A percentile compares a stretch with the other conserved stretches of the same genome.
These are phyloP conservation scores for Sclerurus mexicanus DNA, from an alignment of 2,113 vertebrate species.

Conservation along the genomic window DNA sequence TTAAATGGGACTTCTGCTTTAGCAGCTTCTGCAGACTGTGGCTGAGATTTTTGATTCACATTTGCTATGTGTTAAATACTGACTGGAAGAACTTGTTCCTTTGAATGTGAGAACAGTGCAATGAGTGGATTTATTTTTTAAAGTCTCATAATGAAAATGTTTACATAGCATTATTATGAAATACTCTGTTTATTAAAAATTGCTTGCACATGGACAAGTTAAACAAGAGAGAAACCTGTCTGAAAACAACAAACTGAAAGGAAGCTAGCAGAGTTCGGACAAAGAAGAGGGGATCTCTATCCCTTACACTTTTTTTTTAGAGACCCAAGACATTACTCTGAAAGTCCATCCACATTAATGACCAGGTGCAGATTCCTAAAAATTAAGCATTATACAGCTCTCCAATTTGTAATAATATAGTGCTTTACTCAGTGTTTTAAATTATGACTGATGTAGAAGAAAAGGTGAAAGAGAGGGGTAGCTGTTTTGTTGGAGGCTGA, in stretches of 20 bases:
- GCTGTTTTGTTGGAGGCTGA: neutral
- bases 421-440: neutral
- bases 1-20: neutral
- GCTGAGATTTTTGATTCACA: neutral
- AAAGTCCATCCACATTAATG: neutral
- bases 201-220: neutral
- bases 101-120: neutral
- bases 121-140: neutral
- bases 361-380: neutral
- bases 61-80: neutral
- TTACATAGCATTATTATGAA: neutral
- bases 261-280: neutral
- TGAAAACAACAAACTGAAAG: neutral
- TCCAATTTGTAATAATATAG: neutral
- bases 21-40: neutral
- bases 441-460: neutral
- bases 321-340: neutral
- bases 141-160: neutral
- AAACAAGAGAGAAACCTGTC: neutral
- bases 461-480: neutral
- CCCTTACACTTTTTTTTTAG: rapidly evolving
- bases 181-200: neutral
- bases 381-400: neutral
- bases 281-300: neutral
- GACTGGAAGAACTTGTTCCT: neutral